Evolutionary conservation across 2,113 vertebrate species (phyloP).

Genomic region (Cyprinodon brontotheroides): DNA sequence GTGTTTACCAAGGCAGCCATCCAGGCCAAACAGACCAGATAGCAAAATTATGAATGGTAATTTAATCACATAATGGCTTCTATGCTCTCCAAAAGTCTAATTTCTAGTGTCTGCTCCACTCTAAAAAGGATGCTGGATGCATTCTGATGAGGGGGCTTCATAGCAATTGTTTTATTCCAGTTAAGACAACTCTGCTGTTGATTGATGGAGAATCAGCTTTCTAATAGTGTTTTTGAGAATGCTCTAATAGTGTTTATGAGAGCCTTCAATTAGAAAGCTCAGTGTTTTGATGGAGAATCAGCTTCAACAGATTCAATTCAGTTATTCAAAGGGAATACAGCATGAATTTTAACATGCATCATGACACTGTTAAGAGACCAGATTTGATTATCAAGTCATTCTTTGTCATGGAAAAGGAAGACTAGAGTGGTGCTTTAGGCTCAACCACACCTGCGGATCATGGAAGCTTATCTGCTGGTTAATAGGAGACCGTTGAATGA

Average conservation of each 20-base stretch:
- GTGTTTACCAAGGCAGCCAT: constrained; percentile 53
- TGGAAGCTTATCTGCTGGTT: constrained; percentile 7
- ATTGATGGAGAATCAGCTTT: constrained; percentile 41
- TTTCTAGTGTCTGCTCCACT: constrained; percentile 59
- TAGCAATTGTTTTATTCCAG: constrained; percentile 54
- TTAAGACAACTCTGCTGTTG: constrained; percentile 39
- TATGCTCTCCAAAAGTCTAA: constrained; percentile 61
- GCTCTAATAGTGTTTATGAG: too few relatives aligned
- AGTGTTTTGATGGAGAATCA: constrained; percentile 39
- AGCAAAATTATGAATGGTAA: constrained; percentile 69
- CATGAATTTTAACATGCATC: constrained; percentile 32
- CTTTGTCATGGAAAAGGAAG: constrained; percentile 18
- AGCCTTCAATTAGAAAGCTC: too few relatives aligned
- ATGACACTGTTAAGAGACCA: constrained; percentile 29
- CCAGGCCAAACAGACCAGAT: constrained; percentile 62
- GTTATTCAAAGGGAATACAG: constrained; percentile 34
- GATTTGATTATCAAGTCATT: constrained; percentile 42
- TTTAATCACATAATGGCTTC: constrained; percentile 72
- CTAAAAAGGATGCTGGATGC: constrained; percentile 57
- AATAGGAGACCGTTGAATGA: constrained; percentile 5
- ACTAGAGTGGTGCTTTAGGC: constrained; percentile 14
- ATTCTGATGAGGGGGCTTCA: constrained; percentile 57
- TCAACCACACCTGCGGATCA: neutral
- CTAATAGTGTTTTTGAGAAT: too few relatives aligned
- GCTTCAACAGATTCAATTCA: constrained; percentile 43